Percentiles rank a stretch among this genome's conserved stretches.
phyloP scores from a whole-genome alignment of 2,113 vertebrate genomes.

The Xyliphius kryptos region DNA sequence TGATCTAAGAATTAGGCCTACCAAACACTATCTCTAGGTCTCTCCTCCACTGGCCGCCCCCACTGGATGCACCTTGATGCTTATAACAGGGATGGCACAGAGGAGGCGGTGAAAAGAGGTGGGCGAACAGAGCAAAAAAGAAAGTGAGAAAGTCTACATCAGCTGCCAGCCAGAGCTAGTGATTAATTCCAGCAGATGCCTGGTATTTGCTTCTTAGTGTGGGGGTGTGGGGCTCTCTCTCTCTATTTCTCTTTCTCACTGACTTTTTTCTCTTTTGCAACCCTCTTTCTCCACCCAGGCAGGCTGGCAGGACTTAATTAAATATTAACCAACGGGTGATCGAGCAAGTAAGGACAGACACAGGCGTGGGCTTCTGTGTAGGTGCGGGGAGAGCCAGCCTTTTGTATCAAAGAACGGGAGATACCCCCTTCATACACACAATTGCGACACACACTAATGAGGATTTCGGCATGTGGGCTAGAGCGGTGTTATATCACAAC shows the following conservation, averaged over 20 bases:
- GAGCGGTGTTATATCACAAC: slow-evolving; percentile 26
- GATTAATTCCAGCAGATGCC: slow-evolving; percentile 59
- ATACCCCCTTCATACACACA: slow-evolving; percentile 46
- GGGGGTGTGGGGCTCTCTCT: slow-evolving; percentile 58
- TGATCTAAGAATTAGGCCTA: neutral
- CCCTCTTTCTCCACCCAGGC: slow-evolving; percentile 34
- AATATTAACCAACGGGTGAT: slow-evolving; percentile 57
- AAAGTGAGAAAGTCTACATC: slow-evolving; percentile 45
- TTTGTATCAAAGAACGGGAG: slow-evolving; percentile 40
- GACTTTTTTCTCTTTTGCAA: slow-evolving; percentile 37
- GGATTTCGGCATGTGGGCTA: slow-evolving; percentile 29
- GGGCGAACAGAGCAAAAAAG: slow-evolving; percentile 36
- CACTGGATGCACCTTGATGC: slow-evolving; percentile 54
- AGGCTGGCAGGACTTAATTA: slow-evolving; percentile 54
- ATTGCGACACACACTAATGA: slow-evolving; percentile 21
- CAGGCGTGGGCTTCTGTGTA: slow-evolving; percentile 46
- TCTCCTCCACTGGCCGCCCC: slow-evolving; percentile 15
- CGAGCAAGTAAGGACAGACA: slow-evolving; percentile 35
- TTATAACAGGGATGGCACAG: slow-evolving; percentile 50
- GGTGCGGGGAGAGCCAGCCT: slow-evolving; percentile 56
- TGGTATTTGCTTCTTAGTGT: slow-evolving; percentile 56
- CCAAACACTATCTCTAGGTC: slow-evolving; percentile 1
- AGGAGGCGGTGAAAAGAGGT: slow-evolving; percentile 40
- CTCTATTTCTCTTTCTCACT: slow-evolving; percentile 46
- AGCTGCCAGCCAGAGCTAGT: slow-evolving; percentile 49